Percentiles rank a stretch among this genome's conserved stretches.
These are phyloP conservation scores for Arothron firmamentum DNA, from an alignment of 2,113 vertebrate species.

Conservation along the genomic window DNA sequence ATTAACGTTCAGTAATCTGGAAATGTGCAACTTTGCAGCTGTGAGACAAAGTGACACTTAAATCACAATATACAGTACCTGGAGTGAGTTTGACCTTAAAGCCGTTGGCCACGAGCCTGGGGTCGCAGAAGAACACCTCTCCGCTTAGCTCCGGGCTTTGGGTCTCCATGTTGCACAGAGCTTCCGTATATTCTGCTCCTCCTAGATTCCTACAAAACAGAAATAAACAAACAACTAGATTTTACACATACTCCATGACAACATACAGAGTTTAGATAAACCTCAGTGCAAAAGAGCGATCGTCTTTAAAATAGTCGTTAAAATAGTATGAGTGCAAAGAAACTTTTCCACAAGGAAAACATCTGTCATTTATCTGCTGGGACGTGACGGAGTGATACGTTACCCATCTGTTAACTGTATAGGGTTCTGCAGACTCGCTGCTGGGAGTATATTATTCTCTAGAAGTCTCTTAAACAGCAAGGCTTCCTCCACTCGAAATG, in stretches of 20 bases:
- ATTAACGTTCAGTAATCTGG: too few species aligned
- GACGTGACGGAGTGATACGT: slow-evolving; percentile 43
- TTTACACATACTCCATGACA: slow-evolving; percentile 1
- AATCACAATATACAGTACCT: slow-evolving; percentile 78
- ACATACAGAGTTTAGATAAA: neutral
- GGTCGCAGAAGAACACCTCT: slow-evolving; percentile 79
- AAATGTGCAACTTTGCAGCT: too few species aligned
- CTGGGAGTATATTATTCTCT: slow-evolving; percentile 86
- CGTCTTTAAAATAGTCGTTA: neutral
- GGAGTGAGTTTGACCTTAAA: slow-evolving; percentile 85
- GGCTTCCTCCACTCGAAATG: slow-evolving; percentile 88
- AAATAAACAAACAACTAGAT: neutral
- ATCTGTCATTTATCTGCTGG: slow-evolving; percentile 14
- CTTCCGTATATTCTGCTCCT: slow-evolving; percentile 77
- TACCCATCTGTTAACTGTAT: slow-evolving; percentile 89
- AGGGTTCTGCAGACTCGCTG: slow-evolving; percentile 80
- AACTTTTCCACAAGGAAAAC: slow-evolving; percentile 9
- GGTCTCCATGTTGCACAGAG: slow-evolving; percentile 82
- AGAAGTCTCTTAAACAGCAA: slow-evolving; percentile 87
- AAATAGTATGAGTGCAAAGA: neutral
- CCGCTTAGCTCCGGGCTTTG: slow-evolving; percentile 67
- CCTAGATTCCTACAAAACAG: slow-evolving; percentile 75
- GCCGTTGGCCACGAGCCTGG: slow-evolving; percentile 87
- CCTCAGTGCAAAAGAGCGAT: neutral
- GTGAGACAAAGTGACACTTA: too few species aligned